Evolutionary conservation across 2,113 vertebrate genomes (phyloP), one percentile per base, ranked within the genome.

Genomic region (Acanthochromis polyacanthus): DNA sequence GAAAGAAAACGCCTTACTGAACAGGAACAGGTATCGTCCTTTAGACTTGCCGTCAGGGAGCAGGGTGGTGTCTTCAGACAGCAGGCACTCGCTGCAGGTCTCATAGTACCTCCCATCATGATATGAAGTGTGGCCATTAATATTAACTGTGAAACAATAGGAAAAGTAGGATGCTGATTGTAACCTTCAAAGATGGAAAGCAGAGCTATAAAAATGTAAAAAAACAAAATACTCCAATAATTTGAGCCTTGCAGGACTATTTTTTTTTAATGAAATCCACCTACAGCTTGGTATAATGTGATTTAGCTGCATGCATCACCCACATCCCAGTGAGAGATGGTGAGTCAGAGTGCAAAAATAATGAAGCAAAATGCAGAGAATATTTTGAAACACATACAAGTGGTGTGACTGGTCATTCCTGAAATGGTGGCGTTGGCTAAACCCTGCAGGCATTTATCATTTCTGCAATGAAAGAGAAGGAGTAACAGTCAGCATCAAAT

Each of bases 101-200:
- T 91, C 90, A 8, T 93, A 93, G 74, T 90, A 93, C 48, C 93
- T 93, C 19, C 91, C 93, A 25, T 93, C 93, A 9, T 93, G 93
- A 60, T 92, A 93, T 22, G 91, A 93, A 58, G 91, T 92, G 82
- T 93, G 91, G 59, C 91, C 91, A 3, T 92, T 87, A 72, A 93
- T 93, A 25, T 59, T 89, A 46, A 91, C 93, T 93, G 69, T 52
- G 36, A 45, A 57, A 77, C 48, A 53, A 23, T 4, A 25, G 10
- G 15, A 43, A 28, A 74, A 57, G 10, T n/a, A 12, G 8, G 11
- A 30, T 25, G 22, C 25, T n/a, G 5, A 19, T 50, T 10, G 19
- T 45, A 63, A 4, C 0, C 15, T 16, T 52, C 20, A 2, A 50
- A 50, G 48, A n/a, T 50, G 17, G 7, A 9, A 50, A 50, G 48